Base-by-base conservation (phyloP, 2,888 invertebrate species). In the Drosophila setosimentum region DNA sequence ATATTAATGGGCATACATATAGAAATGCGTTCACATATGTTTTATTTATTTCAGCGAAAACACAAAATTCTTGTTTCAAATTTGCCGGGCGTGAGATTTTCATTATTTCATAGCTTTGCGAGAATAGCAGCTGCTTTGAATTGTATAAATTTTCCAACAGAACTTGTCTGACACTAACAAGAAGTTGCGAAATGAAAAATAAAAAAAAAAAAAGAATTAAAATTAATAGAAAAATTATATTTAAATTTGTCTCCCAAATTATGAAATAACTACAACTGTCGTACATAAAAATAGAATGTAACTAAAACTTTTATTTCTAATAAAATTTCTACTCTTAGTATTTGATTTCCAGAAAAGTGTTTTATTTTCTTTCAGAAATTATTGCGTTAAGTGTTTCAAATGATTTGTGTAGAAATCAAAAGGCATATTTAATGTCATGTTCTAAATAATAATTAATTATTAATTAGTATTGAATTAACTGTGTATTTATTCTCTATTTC, bases 41-140 rank as follows among this genome's bases (percentile, higher is more conserved):
- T 87, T 87, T 76, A 78, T 82, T 73, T 82, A 74, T 79, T 76
- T 73, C 67, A 33, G n/a, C 68, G 30, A 65, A 69, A 70, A 82
- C 37, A 65, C 54, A 65, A 65, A 48, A 53, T 66, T 74, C 33
- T 48, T 50, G 42, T 33, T 29, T 27, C 53, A 27, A 49, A 54
- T 74, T 73, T 63, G 64, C 86, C 83, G 88, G 87, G 66, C 60
- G 30, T 80, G 64, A 48, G 67, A 58, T 55, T 63, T 30, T 49
- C 21, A 30, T 21, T 45, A 53, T 59, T 70, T 78, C 49, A 62
- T 51, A 42, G 24, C 40, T 54, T 37, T 49, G 53, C 61, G 51
- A 29, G 32, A 68, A 50, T 24, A 60, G 74, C 79, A 78, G 68
- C 79, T 78, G 74, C 57, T 68, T 27, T 11, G 49, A 54, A 32